Evolutionary conservation across 2,113 vertebrate species (phyloP), one percentile per base, ranked within the genome.

Genomic region (Trachemys scripta): DNA sequence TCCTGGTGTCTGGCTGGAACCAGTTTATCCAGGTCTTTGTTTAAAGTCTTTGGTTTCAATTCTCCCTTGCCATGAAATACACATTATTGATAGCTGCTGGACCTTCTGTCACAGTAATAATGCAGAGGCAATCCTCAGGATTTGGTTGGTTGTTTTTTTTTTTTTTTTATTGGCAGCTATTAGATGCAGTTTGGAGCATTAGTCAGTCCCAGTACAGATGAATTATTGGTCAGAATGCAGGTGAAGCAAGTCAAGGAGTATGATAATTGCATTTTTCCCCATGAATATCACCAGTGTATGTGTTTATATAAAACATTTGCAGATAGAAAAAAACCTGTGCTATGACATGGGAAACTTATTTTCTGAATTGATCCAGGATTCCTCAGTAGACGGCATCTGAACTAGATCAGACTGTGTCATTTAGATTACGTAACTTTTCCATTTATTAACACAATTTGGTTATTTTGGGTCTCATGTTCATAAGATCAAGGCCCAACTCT

Each of bases 161-260:
- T 19, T 5, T 54, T 16, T 94, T 93, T 4, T 88, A 94, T 35
- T 86, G 88, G 90, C 91, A 94, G 94, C 59, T 82, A 96, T 91
- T 86, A 91, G 56, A 95, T 79, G 50, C 35, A 91, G 53, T 90
- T 96, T 83, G 79, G 65, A 96, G 45, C 49, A 42, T 31, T 62
- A 62, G 62, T 65, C 4, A 84, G 57, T 91, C 53, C 94, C 4
- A 2, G 72, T 50, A 78, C 38, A 94, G 80, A 89, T 86, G 45
- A 92, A 95, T 96, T 96, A 96, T 59, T 94, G 87, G 90, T 86
- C 90, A 47, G 22, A 80, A 35, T 54, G 79, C 19, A 85, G 38
- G 53, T 62, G 42, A 65, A n/a, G 65, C 35, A n/a, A 17, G 65
- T 69, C 8, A 10, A n/a, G 65, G 19, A 22, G 19, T 10, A 38